phyloP scores from a whole-genome alignment of 1,140 invertebrate genomes.

The Helicoverpa armigera region DNA sequence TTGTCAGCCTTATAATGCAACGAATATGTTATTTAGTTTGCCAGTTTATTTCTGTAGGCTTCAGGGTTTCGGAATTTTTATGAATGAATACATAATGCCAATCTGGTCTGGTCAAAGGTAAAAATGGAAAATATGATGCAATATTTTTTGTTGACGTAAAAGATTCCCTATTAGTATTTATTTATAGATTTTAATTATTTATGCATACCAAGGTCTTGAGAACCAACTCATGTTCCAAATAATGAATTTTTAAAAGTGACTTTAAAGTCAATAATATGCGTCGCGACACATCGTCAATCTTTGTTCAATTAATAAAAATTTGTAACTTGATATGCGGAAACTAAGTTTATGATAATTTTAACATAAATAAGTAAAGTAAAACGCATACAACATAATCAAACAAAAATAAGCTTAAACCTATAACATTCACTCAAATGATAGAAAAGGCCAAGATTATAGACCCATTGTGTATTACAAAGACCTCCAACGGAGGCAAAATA shows the following conservation, averaged over 20 bases:
- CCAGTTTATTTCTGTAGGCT: background rate
- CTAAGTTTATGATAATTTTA: background rate
- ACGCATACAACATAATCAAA: background rate
- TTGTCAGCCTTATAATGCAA: constrained; percentile 23
- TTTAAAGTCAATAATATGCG: background rate
- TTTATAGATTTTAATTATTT: too few relatives aligned
- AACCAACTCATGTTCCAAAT: background rate
- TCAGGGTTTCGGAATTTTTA: constrained; percentile 5
- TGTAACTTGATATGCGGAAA: background rate
- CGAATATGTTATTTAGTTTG: constrained; percentile 47
- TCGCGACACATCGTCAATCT: background rate
- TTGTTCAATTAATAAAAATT: background rate
- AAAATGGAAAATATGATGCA: background rate
- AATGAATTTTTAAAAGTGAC: background rate
- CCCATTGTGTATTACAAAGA: constrained; percentile 38
- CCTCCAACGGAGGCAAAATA: constrained; percentile 40
- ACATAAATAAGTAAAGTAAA: background rate
- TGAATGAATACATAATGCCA: background rate
- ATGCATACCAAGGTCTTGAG: background rate
- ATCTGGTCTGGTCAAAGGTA: background rate
- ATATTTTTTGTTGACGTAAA: background rate
- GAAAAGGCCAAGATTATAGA: background rate
- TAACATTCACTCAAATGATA: background rate
- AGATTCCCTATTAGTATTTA: too few relatives aligned
- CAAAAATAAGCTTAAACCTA: background rate